phyloP scores from a whole-genome alignment of 1,140 invertebrate genomes.

The Bicyclus anynana region DNA sequence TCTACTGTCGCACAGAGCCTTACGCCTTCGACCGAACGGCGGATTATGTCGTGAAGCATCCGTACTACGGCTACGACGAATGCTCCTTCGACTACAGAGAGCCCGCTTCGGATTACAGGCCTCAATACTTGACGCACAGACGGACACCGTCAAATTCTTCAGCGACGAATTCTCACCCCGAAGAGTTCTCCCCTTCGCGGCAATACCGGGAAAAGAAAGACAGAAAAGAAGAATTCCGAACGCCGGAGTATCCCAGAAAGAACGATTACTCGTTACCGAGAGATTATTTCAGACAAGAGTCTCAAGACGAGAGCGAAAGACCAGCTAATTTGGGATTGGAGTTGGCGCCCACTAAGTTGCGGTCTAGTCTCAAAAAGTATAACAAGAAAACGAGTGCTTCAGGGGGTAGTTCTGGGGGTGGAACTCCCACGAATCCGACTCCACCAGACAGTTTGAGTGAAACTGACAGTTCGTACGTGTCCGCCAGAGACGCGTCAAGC shows the following conservation, averaged over 20 bases:
- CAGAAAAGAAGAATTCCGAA: slow-evolving; percentile 52
- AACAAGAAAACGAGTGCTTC: slow-evolving; percentile 56
- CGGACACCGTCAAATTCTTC: slow-evolving; percentile 58
- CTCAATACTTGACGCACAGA: slow-evolving; percentile 34
- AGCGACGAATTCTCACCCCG: slow-evolving; percentile 50
- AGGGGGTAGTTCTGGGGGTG: slow-evolving; percentile 74
- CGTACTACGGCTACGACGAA: slow-evolving; percentile 60
- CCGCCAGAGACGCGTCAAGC: slow-evolving; percentile 85
- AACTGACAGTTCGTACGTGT: slow-evolving; percentile 88
- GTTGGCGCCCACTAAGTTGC: slow-evolving; percentile 80
- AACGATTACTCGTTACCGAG: slow-evolving; percentile 64
- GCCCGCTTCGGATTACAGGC: slow-evolving; percentile 19
- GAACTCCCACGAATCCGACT: slow-evolving; percentile 90
- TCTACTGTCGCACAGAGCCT: slow-evolving; percentile 77
- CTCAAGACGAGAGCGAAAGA: slow-evolving; percentile 77
- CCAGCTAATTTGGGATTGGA: slow-evolving; percentile 84
- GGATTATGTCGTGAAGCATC: slow-evolving; percentile 62
- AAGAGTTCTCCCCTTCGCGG: slow-evolving; percentile 58
- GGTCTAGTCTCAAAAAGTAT: slow-evolving; percentile 86
- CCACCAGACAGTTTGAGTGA: slow-evolving; percentile 91
- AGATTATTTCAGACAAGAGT: slow-evolving; percentile 78
- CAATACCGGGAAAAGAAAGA: slow-evolving; percentile 48
- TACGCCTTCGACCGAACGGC: slow-evolving; percentile 57
- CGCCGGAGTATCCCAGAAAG: slow-evolving; percentile 65
- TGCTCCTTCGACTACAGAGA: slow-evolving; percentile 57